Percentiles rank a stretch among this genome's conserved stretches.
These are phyloP conservation scores for Desmophyllum pertusum DNA, from an alignment of 92 coral and sea anemone species.

Conservation along the genomic window DNA sequence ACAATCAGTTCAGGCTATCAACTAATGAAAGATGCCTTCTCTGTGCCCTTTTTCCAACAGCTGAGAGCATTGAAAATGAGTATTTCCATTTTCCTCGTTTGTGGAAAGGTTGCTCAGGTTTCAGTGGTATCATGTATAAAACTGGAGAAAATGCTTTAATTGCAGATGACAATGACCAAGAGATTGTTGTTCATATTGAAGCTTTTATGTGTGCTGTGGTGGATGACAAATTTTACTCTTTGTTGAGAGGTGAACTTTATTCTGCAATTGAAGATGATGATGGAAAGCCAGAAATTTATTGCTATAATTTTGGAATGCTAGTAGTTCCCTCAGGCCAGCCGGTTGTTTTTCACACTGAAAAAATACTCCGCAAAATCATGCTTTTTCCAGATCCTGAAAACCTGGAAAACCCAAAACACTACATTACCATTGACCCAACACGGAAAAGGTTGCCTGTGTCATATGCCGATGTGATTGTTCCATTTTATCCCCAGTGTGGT, in stretches of 20 bases:
- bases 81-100: constrained; percentile 22
- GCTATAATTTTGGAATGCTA: constrained; percentile 10
- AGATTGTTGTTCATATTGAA: constrained; percentile 25
- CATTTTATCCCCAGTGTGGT: constrained; percentile 38
- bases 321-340: constrained; percentile 12
- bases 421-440: constrained; percentile 24
- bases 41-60: constrained; percentile 4
- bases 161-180: constrained; percentile 43
- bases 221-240: constrained; percentile 27
- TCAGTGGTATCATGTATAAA: constrained; percentile 12
- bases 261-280: constrained; percentile 23
- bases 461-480: constrained; percentile 9
- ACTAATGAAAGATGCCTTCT: constrained; percentile 7
- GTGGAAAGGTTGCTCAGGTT: too few species aligned
- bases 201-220: constrained; percentile 41
- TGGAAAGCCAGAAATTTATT: constrained; percentile 18
- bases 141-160: constrained; percentile 30
- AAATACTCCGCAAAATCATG: constrained; percentile 21
- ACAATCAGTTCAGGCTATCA: constrained; percentile 21
- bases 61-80: constrained; percentile 29
- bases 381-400: constrained; percentile 44
- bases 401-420: constrained; percentile 22
- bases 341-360: constrained; percentile 22
- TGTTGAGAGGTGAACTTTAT: constrained; percentile 29
- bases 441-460: not conserved